phyloP scores from a whole-genome alignment of 2,113 vertebrate species.

The Carassius gibelio region DNA sequence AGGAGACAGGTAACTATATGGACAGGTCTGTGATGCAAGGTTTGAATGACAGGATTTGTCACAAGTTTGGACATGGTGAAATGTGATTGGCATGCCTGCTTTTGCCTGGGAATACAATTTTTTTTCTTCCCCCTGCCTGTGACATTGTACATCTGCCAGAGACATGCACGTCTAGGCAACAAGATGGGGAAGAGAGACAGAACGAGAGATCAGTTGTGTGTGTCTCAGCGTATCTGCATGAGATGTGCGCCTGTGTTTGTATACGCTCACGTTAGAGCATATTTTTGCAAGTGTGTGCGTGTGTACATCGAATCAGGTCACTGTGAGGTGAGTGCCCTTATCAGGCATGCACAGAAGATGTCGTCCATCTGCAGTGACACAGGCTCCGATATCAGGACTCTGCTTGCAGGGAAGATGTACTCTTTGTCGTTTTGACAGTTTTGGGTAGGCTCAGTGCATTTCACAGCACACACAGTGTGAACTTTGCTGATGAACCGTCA shows the following conservation, averaged over 20 bases:
- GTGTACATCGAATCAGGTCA: slow-evolving; percentile 62
- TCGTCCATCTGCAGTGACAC: slow-evolving; percentile 71
- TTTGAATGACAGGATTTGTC: slow-evolving; percentile 72
- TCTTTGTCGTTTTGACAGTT: slow-evolving; percentile 74
- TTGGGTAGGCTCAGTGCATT: slow-evolving; percentile 68
- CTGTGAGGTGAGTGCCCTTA: slow-evolving; percentile 71
- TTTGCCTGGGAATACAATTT: slow-evolving; percentile 51
- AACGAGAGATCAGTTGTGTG: slow-evolving; percentile 43
- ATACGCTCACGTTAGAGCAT: slow-evolving; percentile 16
- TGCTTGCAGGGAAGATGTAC: slow-evolving; percentile 63
- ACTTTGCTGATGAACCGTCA: slow-evolving; percentile 71
- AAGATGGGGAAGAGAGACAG: slow-evolving; percentile 40
- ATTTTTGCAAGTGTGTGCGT: slow-evolving; percentile 46
- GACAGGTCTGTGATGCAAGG: slow-evolving; percentile 50
- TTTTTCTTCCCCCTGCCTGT: slow-evolving; percentile 20
- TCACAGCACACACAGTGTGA: slow-evolving; percentile 67
- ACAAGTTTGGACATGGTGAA: slow-evolving; percentile 60
- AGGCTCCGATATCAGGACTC: slow-evolving; percentile 65
- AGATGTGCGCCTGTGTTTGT: slow-evolving; percentile 20
- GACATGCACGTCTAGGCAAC: slow-evolving; percentile 58
- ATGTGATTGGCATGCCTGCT: slow-evolving; percentile 66
- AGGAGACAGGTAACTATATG: slow-evolving; percentile 49
- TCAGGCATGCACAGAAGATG: slow-evolving; percentile 69
- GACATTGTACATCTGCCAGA: slow-evolving; percentile 49
- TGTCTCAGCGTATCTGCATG: slow-evolving; percentile 24